phyloP scores from a whole-genome alignment of 2,797 vertebrate genomes.

The Lacerta bilineata region DNA sequence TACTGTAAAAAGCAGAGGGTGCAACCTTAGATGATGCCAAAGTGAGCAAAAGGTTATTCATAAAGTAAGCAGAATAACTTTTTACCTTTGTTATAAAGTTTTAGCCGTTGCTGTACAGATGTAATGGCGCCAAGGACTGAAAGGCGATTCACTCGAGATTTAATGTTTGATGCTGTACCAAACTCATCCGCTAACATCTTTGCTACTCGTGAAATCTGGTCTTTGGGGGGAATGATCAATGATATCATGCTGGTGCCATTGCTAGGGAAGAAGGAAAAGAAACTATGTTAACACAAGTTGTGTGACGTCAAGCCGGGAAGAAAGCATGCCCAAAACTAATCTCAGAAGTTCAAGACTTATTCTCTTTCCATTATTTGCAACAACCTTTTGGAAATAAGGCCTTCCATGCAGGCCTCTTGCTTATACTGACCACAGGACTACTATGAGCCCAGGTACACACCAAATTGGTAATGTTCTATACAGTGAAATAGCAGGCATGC shows the following conservation, averaged over 20 bases:
- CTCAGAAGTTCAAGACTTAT: neutral
- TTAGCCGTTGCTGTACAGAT: constrained; percentile 99
- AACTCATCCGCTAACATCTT: constrained; percentile 99
- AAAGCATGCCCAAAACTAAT: neutral
- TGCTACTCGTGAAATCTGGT: constrained; percentile 99
- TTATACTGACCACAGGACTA: neutral
- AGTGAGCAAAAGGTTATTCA: neutral
- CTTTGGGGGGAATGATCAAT: constrained; percentile 99
- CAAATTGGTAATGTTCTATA: neutral
- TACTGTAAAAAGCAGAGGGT: constrained; percentile 84
- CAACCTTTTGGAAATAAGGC: neutral
- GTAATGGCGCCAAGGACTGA: constrained; percentile 99
- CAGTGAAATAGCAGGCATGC: neutral
- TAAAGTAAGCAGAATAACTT: neutral
- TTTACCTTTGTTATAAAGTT: constrained; percentile 99
- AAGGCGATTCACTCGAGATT: constrained; percentile 98
- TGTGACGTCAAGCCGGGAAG: neutral
- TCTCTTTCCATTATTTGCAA: neutral
- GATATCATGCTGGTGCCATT: constrained; percentile 99
- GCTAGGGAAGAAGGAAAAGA: constrained; percentile 78
- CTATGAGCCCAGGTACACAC: neutral
- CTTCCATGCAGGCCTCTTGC: too few species aligned
- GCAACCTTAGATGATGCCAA: neutral
- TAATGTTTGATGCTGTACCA: constrained; percentile 99
- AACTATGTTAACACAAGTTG: neutral